Conservation (phyloP, 2,113 vertebrate species). For the Callipepla squamata region DNA sequence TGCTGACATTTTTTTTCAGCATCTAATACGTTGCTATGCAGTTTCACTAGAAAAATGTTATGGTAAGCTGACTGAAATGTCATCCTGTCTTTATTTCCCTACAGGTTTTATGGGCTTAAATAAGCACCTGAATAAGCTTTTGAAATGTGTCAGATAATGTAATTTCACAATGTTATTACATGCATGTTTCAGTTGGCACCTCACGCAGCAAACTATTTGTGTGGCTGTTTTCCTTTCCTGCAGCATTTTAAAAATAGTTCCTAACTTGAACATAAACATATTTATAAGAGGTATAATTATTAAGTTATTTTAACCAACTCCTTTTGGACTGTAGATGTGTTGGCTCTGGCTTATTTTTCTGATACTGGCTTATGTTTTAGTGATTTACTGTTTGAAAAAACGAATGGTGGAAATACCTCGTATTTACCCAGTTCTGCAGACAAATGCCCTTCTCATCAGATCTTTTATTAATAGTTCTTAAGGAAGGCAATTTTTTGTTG, state of each 20-base stretch:
- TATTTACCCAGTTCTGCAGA: conserved; percentile 36
- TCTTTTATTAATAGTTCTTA: conserved; percentile 41
- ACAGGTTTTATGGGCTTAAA: conserved; percentile 49
- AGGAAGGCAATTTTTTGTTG: background rate
- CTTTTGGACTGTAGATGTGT: conserved; percentile 41
- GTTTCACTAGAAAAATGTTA: conserved; percentile 71
- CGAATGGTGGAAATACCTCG: conserved; percentile 28
- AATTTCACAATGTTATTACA: conserved; percentile 56
- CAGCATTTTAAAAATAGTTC: conserved; percentile 38
- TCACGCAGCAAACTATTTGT: conserved; percentile 42
- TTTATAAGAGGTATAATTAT: conserved; percentile 38
- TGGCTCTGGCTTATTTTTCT: conserved; percentile 34
- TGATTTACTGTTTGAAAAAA: conserved; percentile 35
- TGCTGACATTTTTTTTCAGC: conserved; percentile 53
- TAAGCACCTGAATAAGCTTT: conserved; percentile 77
- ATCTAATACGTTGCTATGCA: conserved; percentile 50
- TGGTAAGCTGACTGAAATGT: conserved; percentile 71
- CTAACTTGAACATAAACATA: conserved; percentile 13
- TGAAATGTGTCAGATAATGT: conserved; percentile 71
- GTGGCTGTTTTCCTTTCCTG: conserved; percentile 52
- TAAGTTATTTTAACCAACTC: conserved; percentile 42
- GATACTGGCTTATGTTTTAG: conserved; percentile 20
- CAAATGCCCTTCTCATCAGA: conserved; percentile 31
- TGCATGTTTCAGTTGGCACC: conserved; percentile 71
- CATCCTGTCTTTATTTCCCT: conserved; percentile 64